A percentile compares a stretch with the other conserved stretches of the same genome.
Conservation (phyloP, 2,888 invertebrate species). For the Parascotia fuliginaria region DNA sequence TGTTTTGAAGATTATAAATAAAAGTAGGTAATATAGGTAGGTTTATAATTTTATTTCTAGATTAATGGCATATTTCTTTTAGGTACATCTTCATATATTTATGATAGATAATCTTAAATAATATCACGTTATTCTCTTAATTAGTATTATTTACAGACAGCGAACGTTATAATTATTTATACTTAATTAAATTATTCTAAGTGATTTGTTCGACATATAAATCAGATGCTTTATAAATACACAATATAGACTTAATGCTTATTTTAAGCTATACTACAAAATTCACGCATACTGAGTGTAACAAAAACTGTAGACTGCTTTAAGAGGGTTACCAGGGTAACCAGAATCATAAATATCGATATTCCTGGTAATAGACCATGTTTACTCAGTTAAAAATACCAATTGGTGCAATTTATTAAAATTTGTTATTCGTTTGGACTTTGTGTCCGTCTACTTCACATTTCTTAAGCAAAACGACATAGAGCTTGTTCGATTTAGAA, state of each 20-base stretch:
- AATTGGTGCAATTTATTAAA: too few relatives aligned
- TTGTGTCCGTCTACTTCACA: too few relatives aligned
- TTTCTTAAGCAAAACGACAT: too few relatives aligned
- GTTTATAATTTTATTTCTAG: conserved; percentile 49
- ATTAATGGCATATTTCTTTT: conserved; percentile 70
- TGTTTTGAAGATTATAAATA: conserved; percentile 2
- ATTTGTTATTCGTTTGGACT: too few relatives aligned
- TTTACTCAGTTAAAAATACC: too few relatives aligned
- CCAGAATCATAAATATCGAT: too few relatives aligned
- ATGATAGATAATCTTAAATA: conserved; percentile 61
- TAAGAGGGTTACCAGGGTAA: too few relatives aligned
- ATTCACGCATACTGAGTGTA: too few relatives aligned
- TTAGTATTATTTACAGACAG: conserved; percentile 40
- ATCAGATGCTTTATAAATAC: conserved; percentile 13
- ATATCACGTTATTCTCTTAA: conserved; percentile 68
- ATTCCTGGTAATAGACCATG: too few relatives aligned
- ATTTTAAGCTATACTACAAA: conserved; percentile 4
- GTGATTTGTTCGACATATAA: conserved; percentile 19
- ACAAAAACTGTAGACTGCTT: too few relatives aligned
- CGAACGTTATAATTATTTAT: conserved; percentile 37
- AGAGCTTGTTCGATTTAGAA: too few relatives aligned
- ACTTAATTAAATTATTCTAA: conserved; percentile 23
- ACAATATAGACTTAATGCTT: conserved; percentile 11
- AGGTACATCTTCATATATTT: conserved; percentile 57
- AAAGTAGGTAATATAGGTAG: conserved; percentile 18